Percentiles rank a stretch among this genome's conserved stretches.
phyloP scores from a whole-genome alignment of 2,888 invertebrate genomes.

The Polydrusus tereticollis region DNA sequence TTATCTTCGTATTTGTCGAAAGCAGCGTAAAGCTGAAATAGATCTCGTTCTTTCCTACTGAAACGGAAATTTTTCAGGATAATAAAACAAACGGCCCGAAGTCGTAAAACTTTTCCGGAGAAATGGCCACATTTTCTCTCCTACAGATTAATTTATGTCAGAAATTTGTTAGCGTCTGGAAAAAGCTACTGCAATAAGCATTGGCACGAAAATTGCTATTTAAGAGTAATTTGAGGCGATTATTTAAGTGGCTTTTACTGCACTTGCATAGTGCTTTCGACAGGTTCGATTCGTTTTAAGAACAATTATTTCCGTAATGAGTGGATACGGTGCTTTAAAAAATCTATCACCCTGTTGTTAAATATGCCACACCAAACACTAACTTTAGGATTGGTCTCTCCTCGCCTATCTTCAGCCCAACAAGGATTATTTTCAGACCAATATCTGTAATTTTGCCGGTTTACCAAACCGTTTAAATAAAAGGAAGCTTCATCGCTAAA shows the following conservation, averaged over 20 bases:
- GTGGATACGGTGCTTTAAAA: too few relatives aligned
- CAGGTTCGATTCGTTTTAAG: too few relatives aligned
- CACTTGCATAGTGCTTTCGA: too few relatives aligned
- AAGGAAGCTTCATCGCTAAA: too few relatives aligned
- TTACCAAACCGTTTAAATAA: too few relatives aligned
- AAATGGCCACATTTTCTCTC: constrained; percentile 34
- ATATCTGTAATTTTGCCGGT: too few relatives aligned
- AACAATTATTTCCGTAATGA: too few relatives aligned
- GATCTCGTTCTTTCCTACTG: constrained; percentile 5
- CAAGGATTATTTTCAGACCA: too few relatives aligned
- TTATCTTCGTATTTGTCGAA: neutral
- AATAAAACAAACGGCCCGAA: constrained; percentile 37
- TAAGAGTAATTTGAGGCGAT: constrained; percentile 20
- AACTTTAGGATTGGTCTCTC: too few relatives aligned
- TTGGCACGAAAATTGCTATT: constrained; percentile 29
- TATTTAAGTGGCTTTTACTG: neutral
- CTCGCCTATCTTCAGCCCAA: too few relatives aligned
- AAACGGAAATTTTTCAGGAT: constrained; percentile 38
- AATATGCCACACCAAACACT: too few relatives aligned
- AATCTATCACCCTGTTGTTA: too few relatives aligned
- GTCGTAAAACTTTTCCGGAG: constrained; percentile 31
- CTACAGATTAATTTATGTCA: constrained; percentile 40
- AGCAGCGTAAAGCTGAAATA: neutral
- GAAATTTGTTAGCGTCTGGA: constrained; percentile 35
- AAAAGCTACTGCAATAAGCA: constrained; percentile 20